phyloP scores from a whole-genome alignment of 2,113 vertebrate genomes.

The Antennarius striatus region DNA sequence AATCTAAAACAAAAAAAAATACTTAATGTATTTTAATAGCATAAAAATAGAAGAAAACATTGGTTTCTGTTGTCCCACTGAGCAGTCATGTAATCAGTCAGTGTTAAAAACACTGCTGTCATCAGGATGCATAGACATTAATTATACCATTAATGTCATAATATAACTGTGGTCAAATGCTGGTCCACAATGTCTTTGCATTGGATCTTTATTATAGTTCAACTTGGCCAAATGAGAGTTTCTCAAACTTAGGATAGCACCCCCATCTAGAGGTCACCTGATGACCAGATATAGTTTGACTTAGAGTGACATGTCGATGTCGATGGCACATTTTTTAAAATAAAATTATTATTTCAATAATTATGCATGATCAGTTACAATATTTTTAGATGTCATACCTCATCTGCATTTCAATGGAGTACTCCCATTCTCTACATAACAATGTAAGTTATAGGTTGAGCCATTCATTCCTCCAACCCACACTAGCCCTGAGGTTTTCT shows the following conservation, averaged over 20 bases:
- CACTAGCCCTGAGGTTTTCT: too few relatives aligned
- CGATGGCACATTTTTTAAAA: too few relatives aligned
- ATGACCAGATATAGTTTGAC: neutral
- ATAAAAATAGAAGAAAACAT: neutral
- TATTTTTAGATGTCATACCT: too few relatives aligned
- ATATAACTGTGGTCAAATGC: neutral
- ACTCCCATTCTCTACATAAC: too few relatives aligned
- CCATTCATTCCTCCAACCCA: too few relatives aligned
- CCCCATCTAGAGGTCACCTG: constrained; percentile 14
- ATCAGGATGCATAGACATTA: neutral
- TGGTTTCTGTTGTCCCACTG: neutral
- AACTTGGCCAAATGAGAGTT: neutral
- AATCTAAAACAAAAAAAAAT: neutral
- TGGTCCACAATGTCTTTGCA: neutral
- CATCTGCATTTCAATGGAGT: too few relatives aligned
- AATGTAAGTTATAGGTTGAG: too few relatives aligned
- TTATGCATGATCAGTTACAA: too few relatives aligned
- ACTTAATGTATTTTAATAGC: too few relatives aligned
- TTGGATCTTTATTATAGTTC: neutral
- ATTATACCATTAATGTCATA: neutral
- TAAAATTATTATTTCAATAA: too few relatives aligned
- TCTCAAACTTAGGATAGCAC: neutral
- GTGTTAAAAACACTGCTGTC: too few relatives aligned
- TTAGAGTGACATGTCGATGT: neutral
- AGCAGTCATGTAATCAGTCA: neutral